These are phyloP conservation scores for Oreohelix idahoensis DNA, from an alignment of 1,140 invertebrate genomes.

Conservation along the genomic window DNA sequence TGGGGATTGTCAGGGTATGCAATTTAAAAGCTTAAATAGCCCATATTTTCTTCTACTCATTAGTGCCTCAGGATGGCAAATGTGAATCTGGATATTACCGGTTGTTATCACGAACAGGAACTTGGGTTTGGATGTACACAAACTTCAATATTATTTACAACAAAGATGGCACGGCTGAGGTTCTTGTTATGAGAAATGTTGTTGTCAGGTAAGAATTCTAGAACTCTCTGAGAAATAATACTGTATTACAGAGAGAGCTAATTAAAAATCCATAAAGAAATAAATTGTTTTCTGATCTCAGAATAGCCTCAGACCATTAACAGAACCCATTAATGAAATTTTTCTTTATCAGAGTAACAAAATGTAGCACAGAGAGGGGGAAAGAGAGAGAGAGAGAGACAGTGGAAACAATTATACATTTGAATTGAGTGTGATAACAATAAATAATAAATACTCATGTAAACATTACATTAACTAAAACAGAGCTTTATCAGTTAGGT, in stretches of 20 bases:
- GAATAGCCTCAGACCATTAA: too few species aligned
- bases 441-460: too few species aligned
- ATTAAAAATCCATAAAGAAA: background rate
- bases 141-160: background rate
- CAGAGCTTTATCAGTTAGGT: too few species aligned
- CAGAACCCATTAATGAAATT: too few species aligned
- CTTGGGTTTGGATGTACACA: background rate
- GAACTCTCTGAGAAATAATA: background rate
- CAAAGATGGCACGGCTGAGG: background rate
- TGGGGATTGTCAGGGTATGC: too few species aligned
- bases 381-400: too few species aligned
- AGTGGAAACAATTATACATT: too few species aligned
- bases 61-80: background rate
- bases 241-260: background rate
- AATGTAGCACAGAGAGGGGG: too few species aligned
- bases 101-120: background rate
- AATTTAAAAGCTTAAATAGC: background rate
- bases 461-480: too few species aligned
- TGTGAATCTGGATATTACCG: constrained; percentile 21
- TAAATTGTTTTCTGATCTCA: too few species aligned
- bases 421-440: too few species aligned
- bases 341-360: too few species aligned
- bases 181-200: background rate
- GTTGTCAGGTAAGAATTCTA: constrained; percentile 7
- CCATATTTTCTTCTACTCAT: background rate